A percentile compares a stretch with the other conserved stretches of the same genome.
Conservation (phyloP, 2,113 vertebrate species). For the Entomyzon cyanotis region DNA sequence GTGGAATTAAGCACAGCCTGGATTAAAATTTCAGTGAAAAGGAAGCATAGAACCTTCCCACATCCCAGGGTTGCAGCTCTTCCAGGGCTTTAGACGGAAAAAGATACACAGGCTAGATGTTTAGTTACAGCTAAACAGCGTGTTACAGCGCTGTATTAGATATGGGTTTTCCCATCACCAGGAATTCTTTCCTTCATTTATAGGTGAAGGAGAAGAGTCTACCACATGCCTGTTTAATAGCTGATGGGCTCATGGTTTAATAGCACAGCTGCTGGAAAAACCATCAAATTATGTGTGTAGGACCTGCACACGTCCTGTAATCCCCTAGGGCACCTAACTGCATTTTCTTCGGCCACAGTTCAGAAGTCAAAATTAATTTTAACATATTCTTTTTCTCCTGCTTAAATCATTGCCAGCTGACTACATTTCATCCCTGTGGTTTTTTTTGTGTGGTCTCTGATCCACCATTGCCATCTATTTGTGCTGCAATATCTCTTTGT, state of each 20-base stretch:
- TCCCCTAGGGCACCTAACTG: fast-evolving
- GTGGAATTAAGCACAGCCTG: background rate
- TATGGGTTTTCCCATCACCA: background rate
- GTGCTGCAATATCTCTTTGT: background rate
- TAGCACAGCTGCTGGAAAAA: background rate
- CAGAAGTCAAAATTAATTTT: background rate
- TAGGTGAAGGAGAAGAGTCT: background rate
- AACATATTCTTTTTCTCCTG: background rate
- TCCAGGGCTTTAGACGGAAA: background rate
- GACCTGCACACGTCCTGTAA: background rate
- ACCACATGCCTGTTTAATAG: background rate
- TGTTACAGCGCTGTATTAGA: background rate
- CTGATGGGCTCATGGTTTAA: background rate
- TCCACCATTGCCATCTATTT: background rate
- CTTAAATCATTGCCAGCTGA: background rate
- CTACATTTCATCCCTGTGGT: background rate
- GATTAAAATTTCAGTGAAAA: background rate
- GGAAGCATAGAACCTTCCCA: background rate
- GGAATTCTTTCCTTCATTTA: background rate
- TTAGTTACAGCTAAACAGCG: fast-evolving
- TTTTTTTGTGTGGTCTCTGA: background rate
- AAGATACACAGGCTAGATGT: background rate
- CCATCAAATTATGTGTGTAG: background rate
- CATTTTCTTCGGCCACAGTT: background rate
- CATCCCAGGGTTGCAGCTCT: background rate